Percentiles rank a stretch among this genome's conserved stretches.
Conservation (phyloP, 1,140 invertebrate genomes). For the Drosophila prosaltans region DNA sequence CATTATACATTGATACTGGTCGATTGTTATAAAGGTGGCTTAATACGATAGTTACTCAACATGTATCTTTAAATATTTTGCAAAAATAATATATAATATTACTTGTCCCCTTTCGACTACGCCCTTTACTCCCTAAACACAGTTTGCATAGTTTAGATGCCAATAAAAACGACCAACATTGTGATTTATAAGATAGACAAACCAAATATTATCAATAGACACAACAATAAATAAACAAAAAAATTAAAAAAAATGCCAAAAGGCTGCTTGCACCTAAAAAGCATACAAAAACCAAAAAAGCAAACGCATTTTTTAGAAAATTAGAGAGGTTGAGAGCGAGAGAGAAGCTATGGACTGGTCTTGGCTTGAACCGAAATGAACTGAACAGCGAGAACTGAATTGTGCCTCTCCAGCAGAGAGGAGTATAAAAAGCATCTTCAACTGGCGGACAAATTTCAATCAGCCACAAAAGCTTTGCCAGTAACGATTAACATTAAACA, state of each 20-base stretch:
- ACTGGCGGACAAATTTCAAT: conserved; percentile 79
- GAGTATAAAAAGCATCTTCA: conserved; percentile 83
- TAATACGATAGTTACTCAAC: too few relatives aligned
- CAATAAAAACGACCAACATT: conserved; percentile 75
- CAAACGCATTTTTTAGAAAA: conserved; percentile 16
- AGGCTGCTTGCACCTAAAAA: conserved; percentile 42
- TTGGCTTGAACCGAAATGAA: conserved; percentile 3
- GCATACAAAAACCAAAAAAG: conserved; percentile 14
- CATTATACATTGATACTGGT: too few relatives aligned
- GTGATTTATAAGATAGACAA: conserved; percentile 79
- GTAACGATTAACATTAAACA: conserved; percentile 50
- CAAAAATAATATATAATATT: background rate
- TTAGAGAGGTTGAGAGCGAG: conserved; percentile 18
- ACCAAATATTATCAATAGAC: conserved; percentile 74
- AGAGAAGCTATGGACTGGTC: conserved; percentile 10
- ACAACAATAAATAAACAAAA: conserved; percentile 50
- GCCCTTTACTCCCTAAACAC: conserved; percentile 31
- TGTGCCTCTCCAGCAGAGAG: conserved; percentile 35
- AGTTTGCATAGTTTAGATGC: conserved; percentile 67
- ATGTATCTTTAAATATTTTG: background rate
- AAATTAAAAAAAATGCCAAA: conserved; percentile 36
- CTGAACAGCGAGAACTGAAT: conserved; percentile 38
- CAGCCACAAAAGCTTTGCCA: conserved; percentile 72
- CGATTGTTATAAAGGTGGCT: too few relatives aligned
- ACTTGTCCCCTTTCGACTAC: conserved; percentile 23